phyloP scores from a whole-genome alignment of 2,888 invertebrate genomes.

The Leptinotarsa peninsularis region DNA sequence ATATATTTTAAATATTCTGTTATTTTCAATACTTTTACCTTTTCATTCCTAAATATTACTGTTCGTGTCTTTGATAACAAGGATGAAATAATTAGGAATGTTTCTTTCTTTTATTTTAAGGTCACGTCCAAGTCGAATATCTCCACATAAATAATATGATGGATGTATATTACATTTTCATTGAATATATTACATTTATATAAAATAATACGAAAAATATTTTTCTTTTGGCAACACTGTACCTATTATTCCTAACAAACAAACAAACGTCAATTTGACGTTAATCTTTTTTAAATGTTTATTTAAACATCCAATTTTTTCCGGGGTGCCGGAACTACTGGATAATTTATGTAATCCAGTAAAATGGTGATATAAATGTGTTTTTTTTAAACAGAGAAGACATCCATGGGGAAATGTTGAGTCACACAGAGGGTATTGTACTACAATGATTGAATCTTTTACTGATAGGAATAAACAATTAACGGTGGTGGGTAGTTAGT shows the following conservation, averaged over 20 bases:
- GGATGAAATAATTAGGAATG: no score
- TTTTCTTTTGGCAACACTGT: not conserved
- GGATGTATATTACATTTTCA: no score
- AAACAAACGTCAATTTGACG: slow-evolving; percentile 11
- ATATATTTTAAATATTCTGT: no score
- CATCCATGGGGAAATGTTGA: slow-evolving; percentile 21
- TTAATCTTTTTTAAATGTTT: slow-evolving; percentile 17
- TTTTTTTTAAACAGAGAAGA: slow-evolving; percentile 8
- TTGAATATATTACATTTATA: no score
- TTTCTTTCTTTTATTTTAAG: no score
- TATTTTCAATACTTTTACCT: not conserved
- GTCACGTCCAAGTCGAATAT: no score
- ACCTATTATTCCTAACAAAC: no score
- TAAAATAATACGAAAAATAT: no score
- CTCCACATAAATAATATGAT: no score
- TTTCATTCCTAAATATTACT: no score
- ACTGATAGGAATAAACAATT: not conserved
- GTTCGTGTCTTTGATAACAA: no score
- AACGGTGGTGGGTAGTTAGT: slow-evolving; percentile 12
- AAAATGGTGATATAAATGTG: slow-evolving; percentile 8
- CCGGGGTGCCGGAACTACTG: not conserved
- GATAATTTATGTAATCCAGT: slow-evolving; percentile 3
- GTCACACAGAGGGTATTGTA: slow-evolving; percentile 29
- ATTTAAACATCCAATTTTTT: slow-evolving; percentile 1
- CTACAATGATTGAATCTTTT: slow-evolving; percentile 13